These are phyloP conservation scores for Plotosus lineatus DNA, from an alignment of 2,113 vertebrate species.

Conservation along the genomic window DNA sequence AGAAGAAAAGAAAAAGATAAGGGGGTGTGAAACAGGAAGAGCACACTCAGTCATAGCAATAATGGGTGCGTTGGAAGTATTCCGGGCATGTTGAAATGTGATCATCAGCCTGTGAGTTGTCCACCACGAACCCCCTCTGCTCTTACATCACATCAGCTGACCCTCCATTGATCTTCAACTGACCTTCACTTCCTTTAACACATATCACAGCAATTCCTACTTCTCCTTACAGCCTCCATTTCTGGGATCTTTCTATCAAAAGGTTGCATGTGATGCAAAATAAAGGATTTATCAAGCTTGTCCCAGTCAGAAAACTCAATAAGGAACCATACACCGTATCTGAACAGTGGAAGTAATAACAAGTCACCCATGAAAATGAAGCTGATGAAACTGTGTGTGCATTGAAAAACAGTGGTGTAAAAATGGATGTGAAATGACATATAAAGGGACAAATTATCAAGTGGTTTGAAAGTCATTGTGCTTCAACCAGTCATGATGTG, in stretches of 20 bases:
- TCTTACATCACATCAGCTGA: conserved; percentile 1
- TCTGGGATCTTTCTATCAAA: not conserved
- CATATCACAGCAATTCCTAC: not conserved
- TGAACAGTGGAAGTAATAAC: too few species aligned
- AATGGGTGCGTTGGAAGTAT: not conserved
- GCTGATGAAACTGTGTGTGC: too few species aligned
- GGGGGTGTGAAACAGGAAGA: too few species aligned
- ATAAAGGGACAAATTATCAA: too few species aligned
- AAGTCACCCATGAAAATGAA: too few species aligned
- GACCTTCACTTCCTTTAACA: not conserved
- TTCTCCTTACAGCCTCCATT: not conserved
- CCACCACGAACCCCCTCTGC: not conserved
- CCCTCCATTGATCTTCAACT: not conserved
- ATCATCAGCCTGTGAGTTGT: not conserved
- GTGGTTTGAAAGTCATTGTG: too few species aligned
- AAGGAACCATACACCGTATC: not conserved
- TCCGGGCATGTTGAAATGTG: not conserved
- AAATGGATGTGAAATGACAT: too few species aligned
- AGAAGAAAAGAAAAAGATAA: too few species aligned
- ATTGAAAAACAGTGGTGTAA: too few species aligned
- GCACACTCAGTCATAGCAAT: too few species aligned
- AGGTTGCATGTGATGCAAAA: not conserved
- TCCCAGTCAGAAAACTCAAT: not conserved
- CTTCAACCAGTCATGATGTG: too few species aligned
- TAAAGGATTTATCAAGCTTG: not conserved